Conservation (phyloP, 92 coral and sea anemone species). For the Palythoa grandis region DNA sequence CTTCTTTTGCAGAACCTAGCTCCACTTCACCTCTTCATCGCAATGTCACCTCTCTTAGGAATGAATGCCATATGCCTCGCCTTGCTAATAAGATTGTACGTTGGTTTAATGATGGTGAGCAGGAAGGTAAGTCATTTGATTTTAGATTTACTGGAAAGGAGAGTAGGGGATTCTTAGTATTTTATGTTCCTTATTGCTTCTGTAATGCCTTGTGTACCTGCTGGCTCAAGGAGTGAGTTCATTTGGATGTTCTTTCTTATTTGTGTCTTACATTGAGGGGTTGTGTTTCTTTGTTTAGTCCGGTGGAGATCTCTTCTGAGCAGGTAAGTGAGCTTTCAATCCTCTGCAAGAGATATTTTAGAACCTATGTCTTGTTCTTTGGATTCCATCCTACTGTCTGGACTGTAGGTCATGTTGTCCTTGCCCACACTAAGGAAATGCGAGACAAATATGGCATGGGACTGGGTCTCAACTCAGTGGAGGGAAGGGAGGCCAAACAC, state of each 20-base stretch:
- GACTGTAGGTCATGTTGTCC: slow-evolving; percentile 47
- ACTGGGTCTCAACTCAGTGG: slow-evolving; percentile 52
- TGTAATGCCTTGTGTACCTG: slow-evolving; percentile 21
- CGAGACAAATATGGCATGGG: slow-evolving; percentile 48
- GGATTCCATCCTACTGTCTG: slow-evolving; percentile 44
- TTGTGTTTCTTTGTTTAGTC: slow-evolving; percentile 47
- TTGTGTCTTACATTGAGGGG: slow-evolving; percentile 39
- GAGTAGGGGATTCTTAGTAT: slow-evolving; percentile 9
- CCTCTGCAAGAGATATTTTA: slow-evolving; percentile 33
- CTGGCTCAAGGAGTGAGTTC: slow-evolving; percentile 27
- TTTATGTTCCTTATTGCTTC: slow-evolving; percentile 28
- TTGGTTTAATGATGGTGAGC: slow-evolving; percentile 23
- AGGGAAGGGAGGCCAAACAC: slow-evolving; percentile 72
- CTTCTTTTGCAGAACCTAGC: slow-evolving; percentile 12
- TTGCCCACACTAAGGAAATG: slow-evolving; percentile 51
- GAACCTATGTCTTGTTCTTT: slow-evolving; percentile 44
- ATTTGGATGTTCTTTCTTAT: slow-evolving; percentile 33
- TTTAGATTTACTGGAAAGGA: slow-evolving; percentile 32
- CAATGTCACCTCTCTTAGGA: slow-evolving; percentile 25
- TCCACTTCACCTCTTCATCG: slow-evolving; percentile 20
- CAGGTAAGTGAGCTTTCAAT: slow-evolving; percentile 28
- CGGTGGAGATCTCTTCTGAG: slow-evolving; percentile 20
- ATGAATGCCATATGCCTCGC: slow-evolving; percentile 22
- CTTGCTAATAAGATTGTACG: slow-evolving; percentile 21
- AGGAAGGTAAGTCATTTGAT: slow-evolving; percentile 4